Evolutionary conservation across 2,113 vertebrate species (phyloP).

Genomic region (Rhea americana): DNA sequence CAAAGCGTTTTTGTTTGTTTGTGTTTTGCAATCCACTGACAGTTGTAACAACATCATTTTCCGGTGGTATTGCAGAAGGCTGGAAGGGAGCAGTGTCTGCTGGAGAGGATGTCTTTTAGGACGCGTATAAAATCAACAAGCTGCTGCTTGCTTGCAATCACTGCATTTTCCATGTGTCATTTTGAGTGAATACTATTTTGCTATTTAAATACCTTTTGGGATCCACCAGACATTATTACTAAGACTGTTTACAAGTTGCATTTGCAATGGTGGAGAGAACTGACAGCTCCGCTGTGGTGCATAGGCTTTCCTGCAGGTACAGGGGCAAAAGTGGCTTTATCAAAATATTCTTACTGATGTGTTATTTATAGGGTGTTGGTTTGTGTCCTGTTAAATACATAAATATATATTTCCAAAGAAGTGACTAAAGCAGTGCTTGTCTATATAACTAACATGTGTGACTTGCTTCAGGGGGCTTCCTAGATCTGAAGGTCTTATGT

Average conservation of each 20-base stretch:
- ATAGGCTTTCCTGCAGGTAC: neutral
- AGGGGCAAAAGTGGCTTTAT: neutral
- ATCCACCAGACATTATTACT: neutral
- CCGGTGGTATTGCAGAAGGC: neutral
- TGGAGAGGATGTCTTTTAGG: neutral
- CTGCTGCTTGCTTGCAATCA: neutral
- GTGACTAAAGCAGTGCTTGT: neutral
- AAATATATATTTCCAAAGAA: neutral
- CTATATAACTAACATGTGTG: neutral
- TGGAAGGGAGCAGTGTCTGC: neutral
- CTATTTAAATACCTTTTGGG: neutral
- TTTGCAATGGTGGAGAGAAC: neutral
- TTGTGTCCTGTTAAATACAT: neutral
- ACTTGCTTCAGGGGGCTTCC: neutral
- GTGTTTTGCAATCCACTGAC: slow-evolving; percentile 17
- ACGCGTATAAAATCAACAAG: neutral
- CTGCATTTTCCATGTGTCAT: neutral
- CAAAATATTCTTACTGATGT: neutral
- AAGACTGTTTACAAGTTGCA: neutral
- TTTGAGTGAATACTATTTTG: neutral
- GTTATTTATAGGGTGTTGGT: neutral
- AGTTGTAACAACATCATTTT: slow-evolving; percentile 22
- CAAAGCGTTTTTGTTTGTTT: neutral
- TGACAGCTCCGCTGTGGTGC: neutral
- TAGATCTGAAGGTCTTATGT: fast-evolving